phyloP scores from a whole-genome alignment of 2,888 invertebrate species.

The Dichetophora obliterata region DNA sequence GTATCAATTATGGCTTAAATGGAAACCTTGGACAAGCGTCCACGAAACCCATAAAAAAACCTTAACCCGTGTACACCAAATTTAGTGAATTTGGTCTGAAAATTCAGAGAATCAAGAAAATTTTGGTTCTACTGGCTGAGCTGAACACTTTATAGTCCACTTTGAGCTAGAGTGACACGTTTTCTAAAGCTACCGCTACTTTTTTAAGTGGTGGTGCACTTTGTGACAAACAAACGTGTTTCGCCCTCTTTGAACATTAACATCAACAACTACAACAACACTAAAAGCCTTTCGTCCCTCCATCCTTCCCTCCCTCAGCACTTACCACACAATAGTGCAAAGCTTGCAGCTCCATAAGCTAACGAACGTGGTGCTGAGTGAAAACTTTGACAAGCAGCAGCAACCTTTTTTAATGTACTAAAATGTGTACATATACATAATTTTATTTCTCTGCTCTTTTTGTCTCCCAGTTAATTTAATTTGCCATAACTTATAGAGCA shows the following conservation, averaged over 20 bases:
- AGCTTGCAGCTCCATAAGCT: not conserved
- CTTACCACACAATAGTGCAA: not conserved
- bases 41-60: too few species aligned
- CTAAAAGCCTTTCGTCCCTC: not conserved
- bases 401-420: not conserved
- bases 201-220: conserved; percentile 11
- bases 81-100: too few species aligned
- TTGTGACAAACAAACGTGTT: conserved; percentile 2
- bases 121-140: not conserved
- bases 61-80: too few species aligned
- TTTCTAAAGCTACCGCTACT: not conserved
- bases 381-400: not conserved
- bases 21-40: too few species aligned
- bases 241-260: not conserved
- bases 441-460: not conserved
- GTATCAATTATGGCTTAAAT: too few species aligned
- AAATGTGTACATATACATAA: conserved; percentile 11
- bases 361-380: too few species aligned
- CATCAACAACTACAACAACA: not conserved
- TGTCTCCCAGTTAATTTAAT: conserved; percentile 19
- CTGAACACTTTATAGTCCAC: not conserved
- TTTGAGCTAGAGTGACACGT: conserved; percentile 3
- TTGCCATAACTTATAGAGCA: conserved; percentile 1
- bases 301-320: too few species aligned
- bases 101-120: too few species aligned